Evolutionary conservation across 2,888 invertebrate genomes (phyloP).

Genomic region (Leptinotarsa haldemani): DNA sequence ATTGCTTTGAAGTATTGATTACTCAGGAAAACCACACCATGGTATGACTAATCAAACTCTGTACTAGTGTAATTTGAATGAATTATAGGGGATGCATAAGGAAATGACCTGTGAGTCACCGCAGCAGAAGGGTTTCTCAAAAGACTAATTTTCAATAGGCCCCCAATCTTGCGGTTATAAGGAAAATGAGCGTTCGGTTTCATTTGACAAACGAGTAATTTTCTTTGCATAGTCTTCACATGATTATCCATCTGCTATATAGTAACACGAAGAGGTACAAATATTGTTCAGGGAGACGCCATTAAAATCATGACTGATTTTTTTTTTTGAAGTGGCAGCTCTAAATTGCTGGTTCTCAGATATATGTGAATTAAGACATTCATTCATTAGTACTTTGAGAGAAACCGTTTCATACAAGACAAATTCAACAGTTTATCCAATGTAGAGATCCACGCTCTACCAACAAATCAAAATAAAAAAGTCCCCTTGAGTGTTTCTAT

Average conservation of each 20-base stretch:
- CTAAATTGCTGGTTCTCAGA: no score
- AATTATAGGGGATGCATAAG: constrained; percentile 31
- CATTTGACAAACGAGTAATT: not conserved
- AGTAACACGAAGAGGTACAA: no score
- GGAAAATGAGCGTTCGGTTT: not conserved
- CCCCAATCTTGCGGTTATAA: not conserved
- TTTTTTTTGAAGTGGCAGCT: no score
- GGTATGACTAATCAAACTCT: constrained; percentile 36
- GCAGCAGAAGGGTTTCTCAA: constrained; percentile 17
- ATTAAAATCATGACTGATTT: no score
- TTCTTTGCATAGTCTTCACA: not conserved
- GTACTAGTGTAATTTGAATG: constrained; percentile 33
- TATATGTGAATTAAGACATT: no score
- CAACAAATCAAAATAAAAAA: not conserved
- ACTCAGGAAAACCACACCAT: constrained; percentile 22
- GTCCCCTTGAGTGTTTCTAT: not conserved
- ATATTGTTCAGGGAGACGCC: no score
- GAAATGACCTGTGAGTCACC: constrained; percentile 35
- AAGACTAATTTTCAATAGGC: constrained; percentile 10
- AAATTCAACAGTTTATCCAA: no score
- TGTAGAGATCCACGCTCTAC: not conserved
- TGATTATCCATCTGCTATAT: not conserved
- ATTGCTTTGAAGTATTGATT: constrained; percentile 33
- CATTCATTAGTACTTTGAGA: no score
- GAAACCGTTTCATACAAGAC: no score